Conservation (phyloP, 2,888 invertebrate genomes). For the Lepidochrysops patricia region DNA sequence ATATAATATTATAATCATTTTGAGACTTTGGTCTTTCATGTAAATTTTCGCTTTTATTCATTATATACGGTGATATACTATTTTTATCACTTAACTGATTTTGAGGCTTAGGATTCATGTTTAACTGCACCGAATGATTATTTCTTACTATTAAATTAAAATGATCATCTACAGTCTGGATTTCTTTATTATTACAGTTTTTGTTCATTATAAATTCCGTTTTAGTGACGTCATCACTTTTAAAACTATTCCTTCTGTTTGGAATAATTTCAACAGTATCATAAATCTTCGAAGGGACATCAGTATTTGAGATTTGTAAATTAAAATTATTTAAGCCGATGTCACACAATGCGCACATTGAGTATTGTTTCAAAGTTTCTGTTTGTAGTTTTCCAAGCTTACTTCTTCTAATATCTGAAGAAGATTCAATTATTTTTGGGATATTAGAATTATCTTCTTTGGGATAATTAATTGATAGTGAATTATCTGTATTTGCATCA, state of each 20-base stretch:
- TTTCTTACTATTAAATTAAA: neutral
- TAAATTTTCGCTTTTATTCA: too few species aligned
- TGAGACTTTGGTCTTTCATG: neutral
- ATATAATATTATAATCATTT: neutral
- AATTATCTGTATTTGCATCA: neutral
- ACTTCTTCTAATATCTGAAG: slow-evolving; percentile 38
- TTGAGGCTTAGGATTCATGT: neutral
- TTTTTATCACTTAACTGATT: neutral
- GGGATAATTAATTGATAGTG: neutral
- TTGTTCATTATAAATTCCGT: neutral
- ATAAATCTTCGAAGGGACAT: neutral
- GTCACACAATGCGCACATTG: slow-evolving; percentile 30
- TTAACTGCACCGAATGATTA: neutral
- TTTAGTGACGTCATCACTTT: neutral
- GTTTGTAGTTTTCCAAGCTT: slow-evolving; percentile 43
- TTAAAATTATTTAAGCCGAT: slow-evolving; percentile 15
- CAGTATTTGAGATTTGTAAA: neutral
- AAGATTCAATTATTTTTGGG: slow-evolving; percentile 37
- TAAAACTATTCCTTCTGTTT: neutral
- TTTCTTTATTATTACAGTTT: neutral
- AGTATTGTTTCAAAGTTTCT: slow-evolving; percentile 42
- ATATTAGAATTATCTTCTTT: neutral
- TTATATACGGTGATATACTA: neutral
- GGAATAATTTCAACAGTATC: neutral
- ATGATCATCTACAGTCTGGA: neutral